Conservation (phyloP, 1,140 invertebrate species). For the Atta texana region DNA sequence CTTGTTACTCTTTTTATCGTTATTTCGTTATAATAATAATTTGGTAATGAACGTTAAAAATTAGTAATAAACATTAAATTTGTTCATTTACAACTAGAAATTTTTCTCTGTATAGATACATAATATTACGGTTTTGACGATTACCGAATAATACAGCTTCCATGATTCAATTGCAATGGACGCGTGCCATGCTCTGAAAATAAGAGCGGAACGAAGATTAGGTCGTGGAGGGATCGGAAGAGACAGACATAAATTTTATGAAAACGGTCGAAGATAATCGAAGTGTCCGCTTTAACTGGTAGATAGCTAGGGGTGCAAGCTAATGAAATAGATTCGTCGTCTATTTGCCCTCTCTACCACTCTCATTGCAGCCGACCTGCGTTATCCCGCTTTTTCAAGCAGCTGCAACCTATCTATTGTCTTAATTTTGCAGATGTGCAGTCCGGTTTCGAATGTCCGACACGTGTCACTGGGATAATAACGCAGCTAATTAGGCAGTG, state of each 20-base stretch:
- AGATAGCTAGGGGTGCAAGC: conserved; percentile 25
- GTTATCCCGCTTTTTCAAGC: conserved; percentile 49
- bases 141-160: background rate
- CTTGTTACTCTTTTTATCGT: too few species aligned
- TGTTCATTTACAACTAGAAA: too few species aligned
- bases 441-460: conserved; percentile 53
- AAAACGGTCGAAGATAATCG: conserved; percentile 54
- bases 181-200: background rate
- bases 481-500: conserved; percentile 70
- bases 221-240: background rate
- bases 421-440: conserved; percentile 74
- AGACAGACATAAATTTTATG: conserved; percentile 56
- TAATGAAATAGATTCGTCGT: conserved; percentile 69
- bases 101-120: too few species aligned
- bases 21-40: too few species aligned
- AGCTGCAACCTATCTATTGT: conserved; percentile 74
- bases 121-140: background rate
- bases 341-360: conserved; percentile 8
- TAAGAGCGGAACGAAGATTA: conserved; percentile 20
- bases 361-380: background rate
- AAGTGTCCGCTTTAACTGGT: conserved; percentile 64
- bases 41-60: too few species aligned
- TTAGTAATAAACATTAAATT: too few species aligned
- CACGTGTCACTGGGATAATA: conserved; percentile 72
- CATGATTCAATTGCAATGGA: background rate